Conservation (phyloP, 2,797 vertebrate species). For the Tamandua tetradactyla region DNA sequence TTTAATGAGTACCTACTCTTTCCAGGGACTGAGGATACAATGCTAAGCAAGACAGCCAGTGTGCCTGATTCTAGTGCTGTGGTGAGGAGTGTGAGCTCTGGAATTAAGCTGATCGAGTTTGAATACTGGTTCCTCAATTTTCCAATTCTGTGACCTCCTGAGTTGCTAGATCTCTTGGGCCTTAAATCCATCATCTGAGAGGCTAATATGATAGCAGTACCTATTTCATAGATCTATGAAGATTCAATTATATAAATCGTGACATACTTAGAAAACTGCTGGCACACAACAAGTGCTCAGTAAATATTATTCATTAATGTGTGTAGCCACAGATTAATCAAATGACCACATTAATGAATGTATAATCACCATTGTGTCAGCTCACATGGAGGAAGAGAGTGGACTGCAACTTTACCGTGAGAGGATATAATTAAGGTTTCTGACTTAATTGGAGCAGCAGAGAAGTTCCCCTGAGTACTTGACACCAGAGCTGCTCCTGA, state of each 20-base stretch:
- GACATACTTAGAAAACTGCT: neutral
- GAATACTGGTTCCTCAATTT: neutral
- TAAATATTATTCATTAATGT: neutral
- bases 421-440: too few relatives aligned
- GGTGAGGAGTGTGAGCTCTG: neutral
- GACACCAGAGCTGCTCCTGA: too few relatives aligned
- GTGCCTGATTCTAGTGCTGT: neutral
- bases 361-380: too few relatives aligned
- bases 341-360: too few relatives aligned
- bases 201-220: neutral
- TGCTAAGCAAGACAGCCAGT: neutral
- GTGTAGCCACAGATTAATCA: too few relatives aligned
- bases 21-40: neutral
- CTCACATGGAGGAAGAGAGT: too few relatives aligned
- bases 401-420: too few relatives aligned
- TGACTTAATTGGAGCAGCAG: too few relatives aligned
- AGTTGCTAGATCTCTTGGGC: neutral
- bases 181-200: constrained; percentile 18
- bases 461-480: too few relatives aligned
- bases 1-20: neutral
- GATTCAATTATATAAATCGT: neutral
- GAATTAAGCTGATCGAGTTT: neutral
- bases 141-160: neutral
- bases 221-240: neutral
- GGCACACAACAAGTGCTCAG: neutral